A percentile compares a stretch with the other conserved stretches of the same genome.
These are phyloP conservation scores for Drosophila suzukii DNA, from an alignment of 1,140 invertebrate genomes.

Conservation along the genomic window DNA sequence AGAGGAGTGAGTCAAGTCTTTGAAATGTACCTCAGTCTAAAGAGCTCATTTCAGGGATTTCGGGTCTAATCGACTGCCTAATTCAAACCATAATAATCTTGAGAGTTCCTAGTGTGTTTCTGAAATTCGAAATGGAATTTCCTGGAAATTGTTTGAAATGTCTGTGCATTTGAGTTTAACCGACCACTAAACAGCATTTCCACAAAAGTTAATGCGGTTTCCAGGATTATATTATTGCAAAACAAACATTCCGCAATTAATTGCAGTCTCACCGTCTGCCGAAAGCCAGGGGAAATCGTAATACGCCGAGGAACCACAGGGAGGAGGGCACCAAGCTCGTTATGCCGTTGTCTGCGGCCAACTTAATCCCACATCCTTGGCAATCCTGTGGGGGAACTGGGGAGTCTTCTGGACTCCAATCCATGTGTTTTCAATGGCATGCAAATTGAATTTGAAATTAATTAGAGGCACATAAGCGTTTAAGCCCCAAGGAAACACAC, in stretches of 20 bases:
- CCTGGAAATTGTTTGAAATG: background rate
- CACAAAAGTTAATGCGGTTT: slow-evolving; percentile 1
- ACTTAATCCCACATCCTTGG: slow-evolving; percentile 8
- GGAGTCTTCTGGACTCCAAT: background rate
- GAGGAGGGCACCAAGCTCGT: background rate
- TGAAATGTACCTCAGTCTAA: too few species aligned
- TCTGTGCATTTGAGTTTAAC: background rate
- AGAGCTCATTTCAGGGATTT: too few species aligned
- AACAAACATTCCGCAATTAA: slow-evolving; percentile 13
- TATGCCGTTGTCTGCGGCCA: slow-evolving; percentile 3
- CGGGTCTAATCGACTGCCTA: too few species aligned
- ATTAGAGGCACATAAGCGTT: slow-evolving; percentile 61
- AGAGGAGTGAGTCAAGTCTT: background rate
- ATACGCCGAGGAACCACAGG: background rate
- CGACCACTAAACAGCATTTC: background rate
- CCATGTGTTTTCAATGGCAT: slow-evolving; percentile 51
- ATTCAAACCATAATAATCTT: too few species aligned
- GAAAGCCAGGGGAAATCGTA: background rate
- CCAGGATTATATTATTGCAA: slow-evolving; percentile 4
- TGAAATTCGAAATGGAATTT: background rate
- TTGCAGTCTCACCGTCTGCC: background rate
- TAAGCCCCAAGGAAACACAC: slow-evolving; percentile 47
- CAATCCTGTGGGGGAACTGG: slow-evolving; percentile 2
- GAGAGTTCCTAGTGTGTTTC: too few species aligned
- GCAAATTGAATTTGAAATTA: slow-evolving; percentile 82